Base-by-base conservation (phyloP, 1,140 invertebrate species). In the Rhysida immarginata region DNA sequence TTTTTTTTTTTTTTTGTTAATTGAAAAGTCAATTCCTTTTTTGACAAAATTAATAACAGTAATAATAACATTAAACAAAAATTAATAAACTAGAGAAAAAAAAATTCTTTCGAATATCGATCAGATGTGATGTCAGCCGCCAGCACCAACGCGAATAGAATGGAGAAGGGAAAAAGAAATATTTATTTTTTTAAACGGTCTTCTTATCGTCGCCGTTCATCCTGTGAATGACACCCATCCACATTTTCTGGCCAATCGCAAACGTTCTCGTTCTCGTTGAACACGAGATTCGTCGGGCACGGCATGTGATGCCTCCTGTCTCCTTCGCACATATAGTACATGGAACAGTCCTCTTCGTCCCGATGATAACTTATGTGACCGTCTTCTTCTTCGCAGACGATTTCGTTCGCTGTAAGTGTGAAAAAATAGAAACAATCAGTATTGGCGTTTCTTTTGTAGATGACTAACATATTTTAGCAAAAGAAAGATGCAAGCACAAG, bases 171-270 rank as follows among this genome's bases (percentile, higher is more conserved):
- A 41, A 41, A 13, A 41, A 41, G 35, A 41, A 41, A 41, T 13
- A 41, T 13, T 13, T 13, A 41, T 41, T 13, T 41, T 41, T 41
- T 41, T 41, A 41, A 13, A 41, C 11, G n/a, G n/a, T 13, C n/a
- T 48, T 48, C n/a, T n/a, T n/a, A n/a, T n/a, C n/a, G n/a, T n/a
- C n/a, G n/a, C n/a, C n/a, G n/a, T n/a, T n/a, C n/a, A n/a, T n/a
- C n/a, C n/a, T n/a, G n/a, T n/a, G n/a, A n/a, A n/a, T 63, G 61
- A 67, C 90, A 93, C 8, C 85, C 84, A 67, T 89, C 87, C 0
- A 94, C 90, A 64, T 93, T 94, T 66, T 93, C 89, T 0, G 89
- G 88, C 91, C 91, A 95, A 73, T 95, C 91, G 69, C 91, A 95
- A 0, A 95, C 89, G 64, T 91, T 93, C 65, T 93, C 85, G 64